Conservation (phyloP, 2,113 vertebrate species). For the Deroptyus accipitrinus region DNA sequence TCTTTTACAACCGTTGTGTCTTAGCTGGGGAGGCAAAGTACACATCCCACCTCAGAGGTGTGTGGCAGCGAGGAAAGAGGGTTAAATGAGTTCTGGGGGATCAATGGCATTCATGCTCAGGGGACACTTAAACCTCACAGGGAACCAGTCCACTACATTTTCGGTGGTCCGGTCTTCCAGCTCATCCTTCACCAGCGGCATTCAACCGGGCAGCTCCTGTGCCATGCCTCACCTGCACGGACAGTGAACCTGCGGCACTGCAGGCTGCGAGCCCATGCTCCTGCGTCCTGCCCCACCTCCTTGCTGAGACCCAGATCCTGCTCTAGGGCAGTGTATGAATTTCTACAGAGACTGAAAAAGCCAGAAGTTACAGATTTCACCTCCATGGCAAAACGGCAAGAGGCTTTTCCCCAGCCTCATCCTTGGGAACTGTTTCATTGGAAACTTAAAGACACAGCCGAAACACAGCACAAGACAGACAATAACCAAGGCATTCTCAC, state of each 20-base stretch:
- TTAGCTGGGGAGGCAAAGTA: not conserved
- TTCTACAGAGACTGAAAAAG: not conserved
- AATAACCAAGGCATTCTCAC: not conserved
- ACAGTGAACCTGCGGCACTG: fast-evolving
- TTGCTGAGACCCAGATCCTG: not conserved
- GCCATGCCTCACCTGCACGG: not conserved
- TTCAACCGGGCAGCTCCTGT: not conserved
- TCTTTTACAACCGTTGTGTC: not conserved
- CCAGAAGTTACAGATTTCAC: not conserved
- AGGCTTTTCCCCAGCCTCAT: not conserved
- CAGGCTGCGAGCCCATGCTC: not conserved
- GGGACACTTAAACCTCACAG: not conserved
- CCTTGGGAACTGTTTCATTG: not conserved
- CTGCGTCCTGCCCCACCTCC: not conserved
- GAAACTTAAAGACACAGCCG: not conserved
- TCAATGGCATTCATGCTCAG: not conserved
- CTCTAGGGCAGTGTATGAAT: fast-evolving
- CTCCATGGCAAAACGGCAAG: not conserved
- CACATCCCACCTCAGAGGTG: not conserved
- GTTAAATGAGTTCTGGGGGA: not conserved
- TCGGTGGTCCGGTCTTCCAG: not conserved
- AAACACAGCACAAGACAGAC: not conserved
- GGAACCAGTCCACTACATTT: not conserved
- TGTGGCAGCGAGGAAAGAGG: not conserved
- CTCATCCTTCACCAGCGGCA: not conserved